Conservation (phyloP, 2,888 invertebrate genomes). For the Tetheella fluctuosa region DNA sequence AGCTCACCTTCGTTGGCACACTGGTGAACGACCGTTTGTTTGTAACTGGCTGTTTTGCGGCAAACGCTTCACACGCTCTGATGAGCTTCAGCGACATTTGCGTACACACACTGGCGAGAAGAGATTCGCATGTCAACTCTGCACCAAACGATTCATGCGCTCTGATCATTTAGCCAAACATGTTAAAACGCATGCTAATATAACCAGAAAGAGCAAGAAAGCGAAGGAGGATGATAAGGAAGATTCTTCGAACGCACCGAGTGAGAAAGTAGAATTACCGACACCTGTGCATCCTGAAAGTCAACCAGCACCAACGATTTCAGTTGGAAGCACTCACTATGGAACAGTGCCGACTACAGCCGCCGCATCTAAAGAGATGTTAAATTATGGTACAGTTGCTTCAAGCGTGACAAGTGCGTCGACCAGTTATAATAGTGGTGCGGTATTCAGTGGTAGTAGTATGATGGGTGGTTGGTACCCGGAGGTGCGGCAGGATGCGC, state of each 20-base stretch:
- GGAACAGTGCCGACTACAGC: slow-evolving; percentile 62
- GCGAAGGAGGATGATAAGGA: slow-evolving; percentile 73
- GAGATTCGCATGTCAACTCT: slow-evolving; percentile 93
- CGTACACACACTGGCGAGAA: slow-evolving; percentile 96
- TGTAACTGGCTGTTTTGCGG: slow-evolving; percentile 96
- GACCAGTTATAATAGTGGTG: slow-evolving; percentile 53
- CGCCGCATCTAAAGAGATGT: slow-evolving; percentile 50
- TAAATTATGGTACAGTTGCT: slow-evolving; percentile 65
- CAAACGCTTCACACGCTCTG: slow-evolving; percentile 95
- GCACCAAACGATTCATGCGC: slow-evolving; percentile 95
- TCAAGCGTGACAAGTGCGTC: slow-evolving; percentile 53
- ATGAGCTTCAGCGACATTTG: slow-evolving; percentile 94
- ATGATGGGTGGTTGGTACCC: slow-evolving; percentile 69
- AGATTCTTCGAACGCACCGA: slow-evolving; percentile 50
- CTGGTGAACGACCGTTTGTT: slow-evolving; percentile 95
- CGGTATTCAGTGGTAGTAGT: slow-evolving; percentile 56
- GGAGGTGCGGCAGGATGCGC: slow-evolving; percentile 65
- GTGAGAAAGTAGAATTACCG: slow-evolving; percentile 48
- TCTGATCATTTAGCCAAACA: slow-evolving; percentile 98
- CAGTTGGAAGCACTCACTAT: slow-evolving; percentile 63
- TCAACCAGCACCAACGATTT: slow-evolving; percentile 27
- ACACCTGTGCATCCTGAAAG: slow-evolving; percentile 22
- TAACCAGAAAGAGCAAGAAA: slow-evolving; percentile 79
- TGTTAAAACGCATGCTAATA: slow-evolving; percentile 92
- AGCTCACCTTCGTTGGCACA: slow-evolving; percentile 96